Base-by-base conservation (phyloP, 2,797 vertebrate species). In the Lutjanus argentimaculatus region DNA sequence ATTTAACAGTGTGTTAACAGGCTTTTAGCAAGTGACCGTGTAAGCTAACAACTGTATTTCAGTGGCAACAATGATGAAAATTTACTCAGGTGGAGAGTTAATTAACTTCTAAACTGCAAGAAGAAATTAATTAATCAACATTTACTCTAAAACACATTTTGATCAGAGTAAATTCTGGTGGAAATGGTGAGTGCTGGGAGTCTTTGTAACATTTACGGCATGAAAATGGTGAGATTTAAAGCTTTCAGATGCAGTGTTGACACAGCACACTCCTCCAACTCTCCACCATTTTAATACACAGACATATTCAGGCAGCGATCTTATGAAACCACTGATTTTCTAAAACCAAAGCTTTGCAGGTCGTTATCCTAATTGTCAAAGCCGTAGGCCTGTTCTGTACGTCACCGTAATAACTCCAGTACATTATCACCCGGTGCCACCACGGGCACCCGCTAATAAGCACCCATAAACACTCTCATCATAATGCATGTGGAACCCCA, bases 401-500 rank as follows among this genome's bases (percentile, higher is more conserved):
- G 16, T 67, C 17, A 2, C 17, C 52, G 51, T 67, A 84, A 89
- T 88, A 81, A 83, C 66, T 86, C 72, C 21, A 61, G 63, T 67
- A 36, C 42, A 88, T 86, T 80, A 85, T 83, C 45, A 86, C 87
- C 72, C 1, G 15, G 22, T 77, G 81, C 64, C 77, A 88, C 77
- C 58, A 45, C 25, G 73, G 84, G 74, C 63, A 63, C 25, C 68
- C 13, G 56, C 69, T 91, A 86, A 88, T 90, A 85, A 87, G 87
- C 82, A 70, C 52, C 86, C 74, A 84, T 90, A 90, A 91, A 89
- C 85, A 85, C 75, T 82, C 74, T 89, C 83, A 84, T 84, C 81
- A 83, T 84, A 62, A 85, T 84, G 81, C 61, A 67, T 61, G 73
- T 68, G 81, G 67, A 85, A 75, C 42, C 82, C 48, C 77, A 56